These are phyloP conservation scores for Crypturellus undulatus DNA, from an alignment of 2,113 vertebrate genomes.

Conservation along the genomic window DNA sequence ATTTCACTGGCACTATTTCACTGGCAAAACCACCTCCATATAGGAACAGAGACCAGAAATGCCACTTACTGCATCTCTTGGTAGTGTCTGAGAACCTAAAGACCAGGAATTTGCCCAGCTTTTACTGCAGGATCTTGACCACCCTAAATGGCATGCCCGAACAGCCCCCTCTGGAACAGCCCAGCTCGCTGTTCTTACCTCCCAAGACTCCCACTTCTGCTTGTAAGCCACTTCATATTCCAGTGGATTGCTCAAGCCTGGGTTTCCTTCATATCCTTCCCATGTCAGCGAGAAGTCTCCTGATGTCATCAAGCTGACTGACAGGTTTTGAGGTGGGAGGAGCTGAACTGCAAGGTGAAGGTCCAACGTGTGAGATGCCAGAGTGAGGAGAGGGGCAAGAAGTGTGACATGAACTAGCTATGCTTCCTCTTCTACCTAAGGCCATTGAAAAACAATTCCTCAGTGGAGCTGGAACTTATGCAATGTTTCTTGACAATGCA, in stretches of 20 bases:
- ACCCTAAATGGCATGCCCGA: background rate
- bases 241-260: conserved; percentile 1
- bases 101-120: background rate
- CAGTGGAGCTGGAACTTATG: background rate
- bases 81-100: background rate
- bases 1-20: background rate
- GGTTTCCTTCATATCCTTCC: conserved; percentile 5
- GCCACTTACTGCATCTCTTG: background rate
- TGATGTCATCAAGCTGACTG: background rate
- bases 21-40: background rate
- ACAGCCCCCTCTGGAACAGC: background rate
- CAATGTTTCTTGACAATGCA: background rate
- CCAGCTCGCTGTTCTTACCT: conserved; percentile 61
- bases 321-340: conserved; percentile 57
- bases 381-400: background rate
- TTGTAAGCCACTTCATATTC: conserved; percentile 77
- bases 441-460: background rate
- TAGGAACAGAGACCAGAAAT: background rate
- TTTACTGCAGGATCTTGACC: background rate
- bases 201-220: conserved; percentile 73
- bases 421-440: background rate
- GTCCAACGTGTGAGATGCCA: background rate
- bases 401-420: background rate
- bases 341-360: conserved; percentile 68
- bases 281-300: conserved; percentile 69